Percentiles rank a stretch among this genome's conserved stretches.
Conservation (phyloP, 2,888 invertebrate species). For the Nephrotoma flavescens region DNA sequence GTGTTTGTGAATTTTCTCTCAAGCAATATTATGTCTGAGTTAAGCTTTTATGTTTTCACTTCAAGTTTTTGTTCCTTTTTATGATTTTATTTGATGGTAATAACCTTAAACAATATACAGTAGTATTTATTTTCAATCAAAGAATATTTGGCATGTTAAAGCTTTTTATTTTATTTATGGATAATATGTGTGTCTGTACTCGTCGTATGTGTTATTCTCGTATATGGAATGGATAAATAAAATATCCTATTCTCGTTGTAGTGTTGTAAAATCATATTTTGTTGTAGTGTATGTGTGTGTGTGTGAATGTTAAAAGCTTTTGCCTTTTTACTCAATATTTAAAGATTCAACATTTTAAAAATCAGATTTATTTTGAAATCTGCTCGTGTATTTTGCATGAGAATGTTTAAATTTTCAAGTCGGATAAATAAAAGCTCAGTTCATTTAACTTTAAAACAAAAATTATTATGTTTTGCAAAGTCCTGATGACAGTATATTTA, state of each 20-base stretch:
- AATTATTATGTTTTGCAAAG: no score
- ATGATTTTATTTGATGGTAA: background rate
- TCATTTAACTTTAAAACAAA: no score
- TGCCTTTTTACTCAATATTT: no score
- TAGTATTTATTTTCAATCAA: background rate
- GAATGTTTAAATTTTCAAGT: no score
- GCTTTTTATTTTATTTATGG: background rate
- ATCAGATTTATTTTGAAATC: no score
- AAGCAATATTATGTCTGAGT: background rate
- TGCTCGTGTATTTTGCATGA: no score
- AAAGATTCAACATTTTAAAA: no score
- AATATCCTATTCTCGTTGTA: background rate
- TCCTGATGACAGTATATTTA: no score
- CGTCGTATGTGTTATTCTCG: background rate
- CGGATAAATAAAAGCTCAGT: no score
- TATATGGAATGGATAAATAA: background rate
- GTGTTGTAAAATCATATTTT: background rate
- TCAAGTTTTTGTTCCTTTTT: background rate
- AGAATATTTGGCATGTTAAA: background rate
- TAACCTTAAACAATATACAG: background rate
- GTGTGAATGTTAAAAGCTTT: no score
- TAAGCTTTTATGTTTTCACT: background rate
- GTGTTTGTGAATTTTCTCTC: background rate
- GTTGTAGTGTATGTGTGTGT: no score
- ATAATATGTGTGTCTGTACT: background rate